Base-by-base conservation (phyloP, 1,140 invertebrate species). In the Battus philenor region DNA sequence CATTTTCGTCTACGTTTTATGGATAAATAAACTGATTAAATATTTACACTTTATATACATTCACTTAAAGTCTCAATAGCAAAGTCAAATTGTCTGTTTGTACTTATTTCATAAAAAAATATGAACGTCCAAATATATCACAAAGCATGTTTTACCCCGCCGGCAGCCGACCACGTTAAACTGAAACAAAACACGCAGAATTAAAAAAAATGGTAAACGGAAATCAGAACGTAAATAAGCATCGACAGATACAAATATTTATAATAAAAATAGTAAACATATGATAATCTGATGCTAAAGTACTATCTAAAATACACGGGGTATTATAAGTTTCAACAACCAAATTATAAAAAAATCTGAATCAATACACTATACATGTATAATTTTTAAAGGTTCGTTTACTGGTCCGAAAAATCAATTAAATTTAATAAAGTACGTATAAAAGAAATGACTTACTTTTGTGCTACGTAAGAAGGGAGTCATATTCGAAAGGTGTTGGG, bases 401-500 rank as follows among this genome's bases (percentile, higher is more conserved):
- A n/a, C n/a, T n/a, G n/a, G n/a, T n/a, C n/a, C n/a, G n/a, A n/a
- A n/a, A n/a, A n/a, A n/a, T n/a, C n/a, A n/a, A n/a, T n/a, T n/a
- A n/a, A n/a, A n/a, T n/a, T n/a, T n/a, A n/a, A n/a, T n/a, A n/a
- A n/a, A n/a, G n/a, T n/a, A n/a, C n/a, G n/a, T n/a, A 26, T 34
- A 7, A 41, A 54, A 22, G 11, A 27, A 36, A 12, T 50, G 59
- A 86, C 84, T 87, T 56, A 86, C 83, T 64, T 71, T 64, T 68
- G 58, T 77, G 69, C 75, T 87, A 87, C 80, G 86, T 86, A 54
- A 87, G 69, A 57, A 87, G 82, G 59, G 86, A 88, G 65, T 89
- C 86, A 60, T 88, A 89, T 67, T 89, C 87, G 57, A 88, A 83
- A 41, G 82, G 86, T 47, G 81, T 86, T 29, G 88, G 87, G 62